Conservation (phyloP, 2,888 invertebrate genomes). For the Notodonta ziczac region DNA sequence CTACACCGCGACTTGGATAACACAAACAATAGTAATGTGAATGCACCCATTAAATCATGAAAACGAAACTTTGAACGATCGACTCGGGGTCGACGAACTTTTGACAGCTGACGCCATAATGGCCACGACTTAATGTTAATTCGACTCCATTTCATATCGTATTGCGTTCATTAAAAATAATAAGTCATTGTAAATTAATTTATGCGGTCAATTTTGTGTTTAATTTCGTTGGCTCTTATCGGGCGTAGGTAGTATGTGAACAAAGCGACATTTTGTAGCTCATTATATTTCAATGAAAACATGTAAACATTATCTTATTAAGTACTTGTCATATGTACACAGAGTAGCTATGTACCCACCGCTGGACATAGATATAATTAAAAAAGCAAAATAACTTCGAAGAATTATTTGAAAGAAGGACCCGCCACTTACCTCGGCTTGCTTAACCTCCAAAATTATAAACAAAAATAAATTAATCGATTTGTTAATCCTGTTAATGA, state of each 20-base stretch:
- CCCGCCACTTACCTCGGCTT: too few species aligned
- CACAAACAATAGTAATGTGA: slow-evolving; percentile 76
- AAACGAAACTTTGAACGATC: slow-evolving; percentile 69
- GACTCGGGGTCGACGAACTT: slow-evolving; percentile 58
- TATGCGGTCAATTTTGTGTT: slow-evolving; percentile 15
- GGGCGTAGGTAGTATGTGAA: neutral
- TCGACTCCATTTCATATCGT: slow-evolving; percentile 34
- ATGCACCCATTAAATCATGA: slow-evolving; percentile 74
- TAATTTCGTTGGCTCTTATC: slow-evolving; percentile 13
- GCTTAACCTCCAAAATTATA: too few species aligned
- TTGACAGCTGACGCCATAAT: slow-evolving; percentile 60
- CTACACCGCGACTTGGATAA: slow-evolving; percentile 66
- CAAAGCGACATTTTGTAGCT: neutral
- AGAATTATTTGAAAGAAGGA: too few species aligned
- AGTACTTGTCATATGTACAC: too few species aligned
- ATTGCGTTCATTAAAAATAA: slow-evolving; percentile 39
- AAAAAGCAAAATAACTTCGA: too few species aligned
- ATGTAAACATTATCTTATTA: too few species aligned
- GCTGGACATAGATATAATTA: too few species aligned
- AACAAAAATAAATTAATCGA: too few species aligned
- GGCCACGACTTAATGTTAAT: slow-evolving; percentile 36
- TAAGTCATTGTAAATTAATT: slow-evolving; percentile 39
- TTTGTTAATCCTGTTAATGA: too few species aligned
- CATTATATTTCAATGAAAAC: neutral
- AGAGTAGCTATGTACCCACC: too few species aligned